Conservation (phyloP, 2,113 vertebrate genomes). For the Taurulus bubalis region DNA sequence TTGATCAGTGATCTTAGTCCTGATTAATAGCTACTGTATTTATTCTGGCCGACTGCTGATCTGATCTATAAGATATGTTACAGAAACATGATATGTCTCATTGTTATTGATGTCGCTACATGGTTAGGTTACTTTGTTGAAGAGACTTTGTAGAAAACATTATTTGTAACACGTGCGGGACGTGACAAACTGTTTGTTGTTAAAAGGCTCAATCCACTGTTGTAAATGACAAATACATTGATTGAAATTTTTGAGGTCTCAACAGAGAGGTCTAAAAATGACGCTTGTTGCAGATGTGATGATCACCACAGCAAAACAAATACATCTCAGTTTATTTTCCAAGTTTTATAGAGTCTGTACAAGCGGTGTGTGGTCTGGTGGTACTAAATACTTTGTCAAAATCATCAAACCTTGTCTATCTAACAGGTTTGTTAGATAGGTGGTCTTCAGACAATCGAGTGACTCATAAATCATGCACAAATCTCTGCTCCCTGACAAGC, state of each 20-base stretch:
- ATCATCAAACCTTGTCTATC: conserved; percentile 7
- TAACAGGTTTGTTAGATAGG: conserved; percentile 34
- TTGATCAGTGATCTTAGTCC: conserved; percentile 44
- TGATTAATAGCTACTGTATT: conserved; percentile 55
- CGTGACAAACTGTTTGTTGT: neutral
- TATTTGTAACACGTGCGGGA: neutral
- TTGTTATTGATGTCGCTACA: conserved; percentile 8
- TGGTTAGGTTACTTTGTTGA: neutral
- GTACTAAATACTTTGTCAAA: conserved; percentile 5
- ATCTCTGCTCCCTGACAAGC: conserved; percentile 52
- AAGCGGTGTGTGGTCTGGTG: neutral
- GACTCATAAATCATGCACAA: conserved; percentile 60
- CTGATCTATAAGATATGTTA: conserved; percentile 32
- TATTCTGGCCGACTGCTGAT: conserved; percentile 22
- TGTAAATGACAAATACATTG: neutral
- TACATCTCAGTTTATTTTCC: neutral
- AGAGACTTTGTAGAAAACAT: neutral
- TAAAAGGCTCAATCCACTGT: conserved; percentile 1
- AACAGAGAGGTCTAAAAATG: neutral
- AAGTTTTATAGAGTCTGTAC: neutral
- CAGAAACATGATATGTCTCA: conserved; percentile 52
- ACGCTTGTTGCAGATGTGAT: neutral
- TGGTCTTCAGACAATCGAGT: conserved; percentile 38
- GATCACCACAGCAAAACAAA: conserved; percentile 16
- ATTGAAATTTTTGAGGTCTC: neutral